These are phyloP conservation scores for Petrophora chlorosata DNA, from an alignment of 2,888 invertebrate genomes.

Conservation along the genomic window DNA sequence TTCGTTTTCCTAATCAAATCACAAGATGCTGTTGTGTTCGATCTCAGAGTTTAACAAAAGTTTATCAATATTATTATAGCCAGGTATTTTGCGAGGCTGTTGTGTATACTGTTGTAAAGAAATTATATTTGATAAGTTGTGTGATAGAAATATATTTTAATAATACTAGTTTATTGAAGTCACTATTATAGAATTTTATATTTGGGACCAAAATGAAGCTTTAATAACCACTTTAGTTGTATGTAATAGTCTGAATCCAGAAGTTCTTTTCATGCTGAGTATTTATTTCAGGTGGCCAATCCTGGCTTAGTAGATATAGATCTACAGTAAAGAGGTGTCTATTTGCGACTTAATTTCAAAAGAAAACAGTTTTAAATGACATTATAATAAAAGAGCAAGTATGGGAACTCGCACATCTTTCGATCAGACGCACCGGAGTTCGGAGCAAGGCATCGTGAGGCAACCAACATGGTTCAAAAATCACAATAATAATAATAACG, in stretches of 20 bases:
- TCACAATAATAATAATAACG: no score
- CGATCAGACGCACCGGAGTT: no score
- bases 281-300: no score
- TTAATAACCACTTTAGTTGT: constrained; percentile 48
- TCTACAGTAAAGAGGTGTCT: no score
- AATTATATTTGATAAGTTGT: constrained; percentile 57
- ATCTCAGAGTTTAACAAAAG: constrained; percentile 71
- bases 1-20: constrained; percentile 23
- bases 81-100: constrained; percentile 57
- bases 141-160: constrained; percentile 73
- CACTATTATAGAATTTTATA: constrained; percentile 45
- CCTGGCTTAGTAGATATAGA: no score
- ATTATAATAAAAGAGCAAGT: no score
- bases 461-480: no score
- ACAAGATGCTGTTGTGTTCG: constrained; percentile 54
- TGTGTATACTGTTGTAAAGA: constrained; percentile 52
- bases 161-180: constrained; percentile 57
- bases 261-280: constrained; percentile 1
- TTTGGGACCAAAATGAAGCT: constrained; percentile 72
- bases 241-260: no score
- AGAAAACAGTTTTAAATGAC: no score
- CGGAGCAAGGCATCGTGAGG: no score
- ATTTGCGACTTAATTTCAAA: no score
- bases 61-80: constrained; percentile 55
- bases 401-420: no score